Conservation (phyloP, 2,113 vertebrate genomes). For the Garra rufa region DNA sequence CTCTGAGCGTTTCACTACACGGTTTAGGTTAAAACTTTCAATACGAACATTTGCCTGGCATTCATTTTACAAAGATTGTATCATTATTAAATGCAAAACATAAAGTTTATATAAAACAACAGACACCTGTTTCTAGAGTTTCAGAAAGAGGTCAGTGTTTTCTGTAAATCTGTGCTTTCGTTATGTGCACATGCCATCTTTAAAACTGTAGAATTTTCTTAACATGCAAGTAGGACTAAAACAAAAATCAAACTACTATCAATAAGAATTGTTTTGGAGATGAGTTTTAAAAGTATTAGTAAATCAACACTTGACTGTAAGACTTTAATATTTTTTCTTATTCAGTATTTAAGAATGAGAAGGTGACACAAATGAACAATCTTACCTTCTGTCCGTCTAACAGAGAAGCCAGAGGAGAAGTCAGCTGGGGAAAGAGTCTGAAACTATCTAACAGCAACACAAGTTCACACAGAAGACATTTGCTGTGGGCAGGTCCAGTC, state of each 20-base stretch:
- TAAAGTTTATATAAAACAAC: background rate
- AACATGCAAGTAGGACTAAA: background rate
- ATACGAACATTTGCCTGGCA: background rate
- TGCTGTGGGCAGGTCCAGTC: constrained; percentile 83
- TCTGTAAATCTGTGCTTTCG: constrained; percentile 18
- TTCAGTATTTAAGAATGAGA: background rate
- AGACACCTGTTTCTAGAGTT: constrained; percentile 1
- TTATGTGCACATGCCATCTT: no score
- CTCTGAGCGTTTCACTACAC: constrained; percentile 5
- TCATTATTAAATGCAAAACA: no score
- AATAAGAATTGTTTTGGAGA: background rate
- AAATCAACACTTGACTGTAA: background rate
- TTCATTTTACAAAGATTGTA: no score
- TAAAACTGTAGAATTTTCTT: background rate
- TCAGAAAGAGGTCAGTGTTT: background rate
- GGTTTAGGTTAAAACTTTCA: constrained; percentile 1
- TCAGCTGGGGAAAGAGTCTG: constrained; percentile 74
- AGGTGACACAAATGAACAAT: constrained; percentile 42
- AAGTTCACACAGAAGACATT: constrained; percentile 80
- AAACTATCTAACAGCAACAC: constrained; percentile 82
- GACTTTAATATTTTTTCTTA: background rate
- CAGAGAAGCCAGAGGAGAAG: constrained; percentile 75
- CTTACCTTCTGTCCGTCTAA: constrained; percentile 76
- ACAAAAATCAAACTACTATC: background rate
- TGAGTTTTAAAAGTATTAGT: background rate